Evolutionary conservation across 2,888 invertebrate species (phyloP), one percentile per base, ranked within the genome.

Genomic region (Acrobasis repandana): DNA sequence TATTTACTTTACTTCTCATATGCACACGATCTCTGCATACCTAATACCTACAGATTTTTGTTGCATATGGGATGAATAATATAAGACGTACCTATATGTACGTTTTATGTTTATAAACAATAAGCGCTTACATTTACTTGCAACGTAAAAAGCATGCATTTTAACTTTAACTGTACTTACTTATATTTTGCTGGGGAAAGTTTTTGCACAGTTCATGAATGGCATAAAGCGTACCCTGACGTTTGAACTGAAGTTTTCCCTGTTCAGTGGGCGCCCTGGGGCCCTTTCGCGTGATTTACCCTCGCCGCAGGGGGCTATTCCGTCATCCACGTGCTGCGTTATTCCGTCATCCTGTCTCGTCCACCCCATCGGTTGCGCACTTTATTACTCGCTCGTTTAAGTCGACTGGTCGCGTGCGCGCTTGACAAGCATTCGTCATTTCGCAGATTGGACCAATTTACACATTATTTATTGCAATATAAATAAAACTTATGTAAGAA

Each of bases 371-470:
- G 74, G 65, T 82, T 82, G 80, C 79, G 74, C 78, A 83, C 79
- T 86, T 87, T 83, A 84, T 84, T 82, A 82, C 77, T 73, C 69
- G 71, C 76, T 73, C 76, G 72, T 80, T 81, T 76, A 68, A 65
- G 67, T 69, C 43, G 28, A 28, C 64, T 56, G 60, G 64, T 62
- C 65, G 63, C 67, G 68, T 68, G 65, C 61, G 60, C 51, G 59
- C 62, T 66, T 61, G 43, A 49, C 38, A 50, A n/a, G 11, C 16
- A 52, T 52, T 47, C 48, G 51, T 58, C 48, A 36, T 56, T 54
- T 28, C 33, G 38, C 36, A 54, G 52, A 56, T 60, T 59, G 36
- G 1, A 15, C 50, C n/a, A 58, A 50, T 58, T 49, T 50, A 10
- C 0, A 11, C 43, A 34, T 2, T 28, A 11, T 43, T 43, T 43